Base-by-base conservation (phyloP, 1,140 invertebrate species). In the Cotesia vestalis region DNA sequence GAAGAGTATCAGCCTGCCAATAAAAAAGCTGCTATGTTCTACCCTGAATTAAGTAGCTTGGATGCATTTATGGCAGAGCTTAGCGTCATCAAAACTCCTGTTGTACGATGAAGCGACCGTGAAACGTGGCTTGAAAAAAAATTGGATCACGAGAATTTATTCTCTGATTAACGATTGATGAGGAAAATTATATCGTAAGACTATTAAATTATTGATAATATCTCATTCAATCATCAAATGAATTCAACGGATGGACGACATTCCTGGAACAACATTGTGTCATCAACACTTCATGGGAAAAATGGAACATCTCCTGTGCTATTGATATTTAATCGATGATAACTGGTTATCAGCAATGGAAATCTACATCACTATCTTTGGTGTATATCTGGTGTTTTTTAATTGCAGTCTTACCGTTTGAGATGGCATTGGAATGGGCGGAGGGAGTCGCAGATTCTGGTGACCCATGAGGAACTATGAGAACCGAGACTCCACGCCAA, bases 381-480 rank as follows among this genome's bases (percentile, higher is more conserved):
- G 76, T 80, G 79, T 85, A 80, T 80, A 85, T 81, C 72, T 77
- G 74, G 78, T 83, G 77, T 85, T 85, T 85, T 86, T 86, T 86
- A 83, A 73, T 86, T 86, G 75, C 84, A 86, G 84, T 86, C 83
- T 81, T 79, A 73, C 78, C 79, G 77, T 84, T 84, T 85, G 83
- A 82, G 80, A 83, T 84, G 83, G 78, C 77, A 80, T 77, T 76
- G 75, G 79, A 72, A 69, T 69, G 71, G 55, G 38, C 71, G 52
- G 67, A 57, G 71, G 66, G 73, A 46, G 60, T 36, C 46, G 66
- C 59, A 63, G 68, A 69, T 52, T 66, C 55, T 20, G 63, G 63
- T 66, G 62, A 55, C 20, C 38, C 20, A 59, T 51, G 12, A 52
- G 20, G 60, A 66, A 64, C 52, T 38, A 69, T 64, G 34, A 66